Evolutionary conservation across 2,888 invertebrate species (phyloP).

Genomic region (Chamaedrilus cognettii): DNA sequence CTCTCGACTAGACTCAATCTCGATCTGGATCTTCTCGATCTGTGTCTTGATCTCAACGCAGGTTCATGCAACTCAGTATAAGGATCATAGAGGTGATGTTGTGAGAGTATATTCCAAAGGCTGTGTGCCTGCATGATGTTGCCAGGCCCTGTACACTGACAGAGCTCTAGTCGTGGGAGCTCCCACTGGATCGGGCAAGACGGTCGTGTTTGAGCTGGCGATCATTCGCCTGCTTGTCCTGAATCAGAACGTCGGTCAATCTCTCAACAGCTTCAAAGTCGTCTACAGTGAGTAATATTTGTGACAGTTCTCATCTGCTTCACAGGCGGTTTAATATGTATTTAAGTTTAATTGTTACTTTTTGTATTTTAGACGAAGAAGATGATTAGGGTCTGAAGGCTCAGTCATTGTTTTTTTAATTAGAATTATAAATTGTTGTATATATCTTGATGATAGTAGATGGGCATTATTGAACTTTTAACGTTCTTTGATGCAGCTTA

Average conservation of each 20-base stretch:
- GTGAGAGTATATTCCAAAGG: neutral
- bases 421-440: no score
- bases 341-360: no score
- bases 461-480: neutral
- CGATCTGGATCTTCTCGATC: no score
- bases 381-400: no score
- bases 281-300: constrained; percentile 78
- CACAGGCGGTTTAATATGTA: no score
- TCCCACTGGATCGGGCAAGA: constrained; percentile 83
- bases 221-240: constrained; percentile 70
- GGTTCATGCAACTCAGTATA: neutral
- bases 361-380: no score
- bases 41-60: neutral
- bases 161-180: constrained; percentile 75
- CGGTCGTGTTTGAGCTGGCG: constrained; percentile 79
- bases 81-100: neutral
- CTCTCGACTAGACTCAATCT: no score
- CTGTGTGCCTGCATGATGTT: neutral
- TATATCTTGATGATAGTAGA: no score
- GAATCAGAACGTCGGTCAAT: constrained; percentile 49
- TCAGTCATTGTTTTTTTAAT: no score
- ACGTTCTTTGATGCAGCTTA: no score
- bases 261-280: constrained; percentile 63
- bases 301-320: no score
- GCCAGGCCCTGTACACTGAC: constrained; percentile 63